These are phyloP conservation scores for Tenualosa ilisha DNA, from an alignment of 2,797 vertebrate genomes.

Conservation along the genomic window DNA sequence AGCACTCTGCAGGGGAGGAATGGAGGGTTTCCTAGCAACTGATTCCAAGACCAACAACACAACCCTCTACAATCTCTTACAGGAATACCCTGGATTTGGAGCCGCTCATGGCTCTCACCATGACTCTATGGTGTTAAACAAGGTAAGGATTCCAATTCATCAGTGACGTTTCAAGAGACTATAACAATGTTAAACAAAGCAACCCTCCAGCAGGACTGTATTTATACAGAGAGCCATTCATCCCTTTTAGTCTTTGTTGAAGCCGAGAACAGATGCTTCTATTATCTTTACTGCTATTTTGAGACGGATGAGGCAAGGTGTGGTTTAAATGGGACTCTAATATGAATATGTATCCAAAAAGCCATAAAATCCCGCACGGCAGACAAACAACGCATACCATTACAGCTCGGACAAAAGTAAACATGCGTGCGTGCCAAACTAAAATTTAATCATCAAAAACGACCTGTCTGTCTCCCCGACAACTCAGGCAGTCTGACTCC, in stretches of 20 bases:
- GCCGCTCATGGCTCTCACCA: background rate
- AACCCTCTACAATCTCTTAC: background rate
- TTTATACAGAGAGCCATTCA: conserved; percentile 5
- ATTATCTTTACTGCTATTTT: conserved; percentile 24
- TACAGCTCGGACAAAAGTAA: conserved; percentile 5
- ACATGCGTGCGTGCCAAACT: background rate
- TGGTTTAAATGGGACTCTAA: background rate
- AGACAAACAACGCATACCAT: conserved; percentile 6
- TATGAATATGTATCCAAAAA: conserved; percentile 9
- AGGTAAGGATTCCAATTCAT: conserved; percentile 22
- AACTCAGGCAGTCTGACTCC: background rate
- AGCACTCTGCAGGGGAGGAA: conserved; percentile 2
- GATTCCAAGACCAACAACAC: conserved; percentile 11
- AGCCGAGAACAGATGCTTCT: conserved; percentile 13
- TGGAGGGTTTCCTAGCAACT: conserved; percentile 16
- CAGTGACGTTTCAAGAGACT: conserved; percentile 9
- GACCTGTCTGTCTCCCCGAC: background rate
- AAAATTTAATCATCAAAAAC: conserved; percentile 19
- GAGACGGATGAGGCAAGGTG: conserved; percentile 23
- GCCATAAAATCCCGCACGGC: background rate
- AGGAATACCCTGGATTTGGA: background rate
- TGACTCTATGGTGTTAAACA: background rate
- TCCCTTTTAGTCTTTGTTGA: conserved; percentile 14
- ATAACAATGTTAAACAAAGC: conserved; percentile 6
- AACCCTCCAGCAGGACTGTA: background rate